Evolutionary conservation across 2,797 vertebrate genomes (phyloP), one percentile per base, ranked within the genome.

Genomic region (Clarias laeviceps): DNA sequence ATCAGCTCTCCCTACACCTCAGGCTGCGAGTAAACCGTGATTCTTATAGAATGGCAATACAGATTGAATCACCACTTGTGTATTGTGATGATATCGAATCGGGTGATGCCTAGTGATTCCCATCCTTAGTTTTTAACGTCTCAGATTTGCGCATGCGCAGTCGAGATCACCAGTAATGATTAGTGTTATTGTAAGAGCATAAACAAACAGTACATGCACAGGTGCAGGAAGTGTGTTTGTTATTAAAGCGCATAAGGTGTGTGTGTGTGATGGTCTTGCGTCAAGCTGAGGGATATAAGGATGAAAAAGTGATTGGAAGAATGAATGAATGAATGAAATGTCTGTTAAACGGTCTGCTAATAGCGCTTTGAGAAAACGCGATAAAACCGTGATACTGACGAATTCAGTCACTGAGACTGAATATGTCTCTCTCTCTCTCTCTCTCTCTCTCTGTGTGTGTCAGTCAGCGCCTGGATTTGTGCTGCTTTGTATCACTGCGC

Each of bases 271-370:
- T 73, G 24, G 14, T 27, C 12, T n/a, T 24, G 14, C 37, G 24
- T 50, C 12, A 15, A 27, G 54, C 18, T 54, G 34, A 86, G 2
- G 15, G 57, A 65, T 64, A 66, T 69, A 70, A 56, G 40, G 61
- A 5, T 27, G 34, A 69, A 50, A 72, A n/a, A 0, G 69, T 20
- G 32, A 37, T 22, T 24, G 17, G 29, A 57, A 24, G 61, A 11
- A 62, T n/a, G 8, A n/a, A 64, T 14, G 87, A 90, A 93, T 92
- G 93, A 93, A 94, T 92, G 91, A 89, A 88, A 83, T 57, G 24
- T 17, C 68, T 40, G 18, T 34, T 29, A 74, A 15, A 8, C 50
- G 4, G 69, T 4, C 2, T 6, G 0, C 37, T 15, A 15, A 45
- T 9, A n/a, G 9, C 6, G 4, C 69, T 2, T 5, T 1, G 27